Conservation (phyloP, 2,888 invertebrate species). For the Teinopalpus imperialis region DNA sequence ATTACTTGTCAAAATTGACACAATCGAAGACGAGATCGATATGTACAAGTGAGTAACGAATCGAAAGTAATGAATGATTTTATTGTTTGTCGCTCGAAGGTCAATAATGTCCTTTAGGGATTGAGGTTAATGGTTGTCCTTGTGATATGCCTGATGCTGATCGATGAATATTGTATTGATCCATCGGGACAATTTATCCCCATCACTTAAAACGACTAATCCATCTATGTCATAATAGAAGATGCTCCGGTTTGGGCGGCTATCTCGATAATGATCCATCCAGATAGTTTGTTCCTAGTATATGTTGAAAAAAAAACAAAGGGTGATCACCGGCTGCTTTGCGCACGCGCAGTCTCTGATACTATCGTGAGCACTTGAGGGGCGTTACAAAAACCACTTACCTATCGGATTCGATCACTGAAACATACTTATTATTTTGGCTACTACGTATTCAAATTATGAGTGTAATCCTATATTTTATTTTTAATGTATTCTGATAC, state of each 20-base stretch:
- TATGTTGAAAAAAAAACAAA: constrained; percentile 48
- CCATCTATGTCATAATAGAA: constrained; percentile 43
- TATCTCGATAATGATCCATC: constrained; percentile 48
- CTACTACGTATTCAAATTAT: constrained; percentile 66
- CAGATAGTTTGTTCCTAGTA: constrained; percentile 56
- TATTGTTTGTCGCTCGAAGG: constrained; percentile 58
- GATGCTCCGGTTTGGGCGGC: constrained; percentile 50
- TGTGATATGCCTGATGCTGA: constrained; percentile 39
- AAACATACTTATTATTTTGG: constrained; percentile 69
- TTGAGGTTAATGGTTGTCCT: constrained; percentile 64
- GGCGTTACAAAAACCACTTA: constrained; percentile 80
- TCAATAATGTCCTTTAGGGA: constrained; percentile 61
- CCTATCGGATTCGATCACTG: constrained; percentile 71
- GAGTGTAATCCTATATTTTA: constrained; percentile 48
- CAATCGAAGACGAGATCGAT: constrained; percentile 42
- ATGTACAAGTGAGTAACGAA: constrained; percentile 33
- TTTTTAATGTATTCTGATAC: constrained; percentile 35
- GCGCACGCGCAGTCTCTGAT: constrained; percentile 63
- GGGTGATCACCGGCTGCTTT: constrained; percentile 43
- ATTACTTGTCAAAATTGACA: constrained; percentile 45
- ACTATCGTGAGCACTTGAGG: constrained; percentile 62
- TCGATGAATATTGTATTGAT: constrained; percentile 47
- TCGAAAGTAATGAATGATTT: constrained; percentile 53
- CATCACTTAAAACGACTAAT: constrained; percentile 40
- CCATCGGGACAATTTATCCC: constrained; percentile 53